Evolutionary conservation across 2,888 invertebrate species (phyloP), one percentile per base, ranked within the genome.

Genomic region (Anagyrus pseudococci): DNA sequence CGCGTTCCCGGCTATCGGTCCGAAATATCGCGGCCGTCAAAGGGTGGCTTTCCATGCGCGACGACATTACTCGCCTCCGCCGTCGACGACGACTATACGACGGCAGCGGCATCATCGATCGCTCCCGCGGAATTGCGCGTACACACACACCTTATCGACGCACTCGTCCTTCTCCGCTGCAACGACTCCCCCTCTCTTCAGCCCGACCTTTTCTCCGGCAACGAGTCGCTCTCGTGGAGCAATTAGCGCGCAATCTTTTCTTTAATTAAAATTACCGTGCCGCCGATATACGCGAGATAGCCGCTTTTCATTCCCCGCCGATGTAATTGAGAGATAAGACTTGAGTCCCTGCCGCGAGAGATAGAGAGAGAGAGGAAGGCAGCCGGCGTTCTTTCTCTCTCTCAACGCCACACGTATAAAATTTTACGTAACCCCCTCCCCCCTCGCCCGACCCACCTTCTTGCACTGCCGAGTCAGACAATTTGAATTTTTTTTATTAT

Each of bases 191-290:
- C 6, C 43, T 20, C n/a, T 20, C 22, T 50, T 43, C 23, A 4
- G 40, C 7, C 4, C 48, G 13, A 1, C 15, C 1, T n/a, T n/a
- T n/a, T n/a, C n/a, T n/a, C n/a, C n/a, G n/a, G n/a, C n/a, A n/a
- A n/a, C 29, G 19, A 40, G 49, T 20, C 23, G n/a, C 57, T 48
- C 57, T 57, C 62, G 58, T 61, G 55, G 6, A 50, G 65, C 55
- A 65, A 65, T 65, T 65, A 65, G 58, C 61, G 58, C 50, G 62
- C 65, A 57, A 60, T 64, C 64, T 61, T 60, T 61, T 37, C 57
- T 60, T 61, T 64, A 64, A 64, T 64, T 64, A 64, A 64, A 64
- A 64, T 64, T 64, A 64, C 49, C 41, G 64, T 61, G 50, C 37
- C 61, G 61, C 29, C 54, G 47, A 15, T 15, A 17, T 7, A 15